Evolutionary conservation across 1,140 invertebrate genomes (phyloP), one percentile per base, ranked within the genome.

Genomic region (Coboldia fuscipes): DNA sequence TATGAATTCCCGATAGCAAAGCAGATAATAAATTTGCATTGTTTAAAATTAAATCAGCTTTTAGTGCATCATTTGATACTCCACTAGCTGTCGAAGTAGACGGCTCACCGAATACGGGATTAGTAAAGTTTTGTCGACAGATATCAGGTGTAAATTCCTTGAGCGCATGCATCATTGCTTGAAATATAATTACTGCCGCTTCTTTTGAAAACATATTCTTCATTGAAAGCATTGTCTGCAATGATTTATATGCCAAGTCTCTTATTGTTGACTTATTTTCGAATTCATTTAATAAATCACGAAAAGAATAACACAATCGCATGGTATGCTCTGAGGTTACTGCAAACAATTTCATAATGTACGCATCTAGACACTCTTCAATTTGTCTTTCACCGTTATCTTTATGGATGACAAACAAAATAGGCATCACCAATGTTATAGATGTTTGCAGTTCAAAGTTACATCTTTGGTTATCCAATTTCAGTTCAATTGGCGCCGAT

Each of bases 181-280:
- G 75, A 39, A 78, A 78, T 15, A 70, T 56, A n/a, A 72, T 62
- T 9, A 76, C 68, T 0, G 72, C 75, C 41, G 68, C 60, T 30
- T 71, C 68, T 45, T 72, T 56, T 31, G 61, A 57, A 19, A 68
- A 47, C 35, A 63, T 56, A 37, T 62, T 58, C 36, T 64, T 61
- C 31, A 68, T 39, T 30, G 59, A 57, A 12, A 64, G 52, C 14
- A 68, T 44, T 33, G 63, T 59, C 46, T 75, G 68, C 7, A 71
- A 65, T 37, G 67, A 66, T 44, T 75, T 68, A 10, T 72, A 54
- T 12, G 68, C 60, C 4, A 70, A 53, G 33, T 69, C 59, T n/a
- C n/a, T n/a, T n/a, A n/a, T n/a, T 3, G 66, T 46, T 1, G 64
- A 52, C n/a, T 57, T 44, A 34, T 62, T 44, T n/a, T 55, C 40